Base-by-base conservation (phyloP, 2,113 vertebrate species). In the Pterocles gutturalis region DNA sequence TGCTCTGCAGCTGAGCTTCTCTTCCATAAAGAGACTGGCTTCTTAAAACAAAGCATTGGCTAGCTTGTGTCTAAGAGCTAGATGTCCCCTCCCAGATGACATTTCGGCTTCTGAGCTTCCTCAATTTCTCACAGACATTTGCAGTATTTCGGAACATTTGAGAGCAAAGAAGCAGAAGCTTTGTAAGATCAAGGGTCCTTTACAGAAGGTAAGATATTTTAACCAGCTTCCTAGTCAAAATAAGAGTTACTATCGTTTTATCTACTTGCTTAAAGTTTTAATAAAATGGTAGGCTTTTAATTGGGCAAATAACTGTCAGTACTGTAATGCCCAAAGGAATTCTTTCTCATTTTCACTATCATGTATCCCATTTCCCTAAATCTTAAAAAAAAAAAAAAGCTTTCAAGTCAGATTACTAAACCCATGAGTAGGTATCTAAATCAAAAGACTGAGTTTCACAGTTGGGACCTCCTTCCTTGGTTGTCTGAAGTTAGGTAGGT, bases 161-260 rank as follows among this genome's bases (percentile, higher is more conserved):
- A 89, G 92, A 96, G 73, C 71, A 90, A 86, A 70, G 90, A 93
- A 90, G 61, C 66, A 96, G 88, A 93, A 95, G 53, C 71, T 83
- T 55, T 66, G n/a, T 61, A 46, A 85, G 64, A 77, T 77, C 62
- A 86, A 86, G 41, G 43, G 33, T 84, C 62, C 34, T 84, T 84
- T 84, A 71, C 34, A 83, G 51, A 83, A 96, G n/a, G 72, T 91
- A 92, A 92, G 46, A 22, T 72, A 91, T 57, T 93, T 92, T 71
- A 87, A 75, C 15, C 34, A 57, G 45, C 65, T 80, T 58, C 45
- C 79, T 22, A 45, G 20, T 48, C 55, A 91, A 86, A 87, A 17
- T 49, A 89, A 83, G 62, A 77, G n/a, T 87, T 67, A 62, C 7
- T 43, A 26, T 54, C 31, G 84, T 91, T 71, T 78, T 45, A 60